Evolutionary conservation across 2,113 vertebrate genomes (phyloP), one percentile per base, ranked within the genome.

Genomic region (Grammomys surdaster): DNA sequence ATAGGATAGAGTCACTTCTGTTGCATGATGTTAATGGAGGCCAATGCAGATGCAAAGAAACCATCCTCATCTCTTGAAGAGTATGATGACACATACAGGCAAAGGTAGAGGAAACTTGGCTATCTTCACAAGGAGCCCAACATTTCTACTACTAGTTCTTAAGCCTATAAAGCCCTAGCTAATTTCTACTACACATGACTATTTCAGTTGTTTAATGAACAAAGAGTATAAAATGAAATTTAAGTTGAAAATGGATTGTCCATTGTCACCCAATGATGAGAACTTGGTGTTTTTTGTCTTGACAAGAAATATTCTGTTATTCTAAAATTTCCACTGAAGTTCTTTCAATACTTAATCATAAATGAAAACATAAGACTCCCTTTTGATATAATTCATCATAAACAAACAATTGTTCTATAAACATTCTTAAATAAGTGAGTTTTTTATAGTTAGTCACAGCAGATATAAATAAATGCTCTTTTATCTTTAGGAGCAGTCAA

Each of bases 401-500:
- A 86, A 70, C 36, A 70, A 85, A 58, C 26, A 60, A 86, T 80
- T 95, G n/a, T 76, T 84, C 95, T 72, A 67, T 54, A 95, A 93
- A n/a, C 46, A 88, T 94, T 96, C 86, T 89, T 43, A 95, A 75
- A 80, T 48, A 87, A 92, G 43, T 58, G 22, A 13, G 26, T 70
- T 89, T 95, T 96, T 58, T 31, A 58, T 4, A 93, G 43, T 84
- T 94, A 92, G 19, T 88, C 81, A 95, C 81, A 91, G 20, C n/a
- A 91, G 24, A 63, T 60, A 95, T 73, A 97, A 97, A 97, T 87
- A 96, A 85, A 95, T 63, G 11, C 91, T 95, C 40, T 16, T 2
- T 97, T 95, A 94, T 91, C 77, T 96, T 95, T 96, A 90, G 86
- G 19, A 26, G 95, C 3, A 81, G 17, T 92, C 69, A 89, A 88